Percentiles rank a stretch among this genome's conserved stretches.
Evolutionary conservation across 2,797 vertebrate genomes (phyloP).

Genomic region (Pristis pectinata): DNA sequence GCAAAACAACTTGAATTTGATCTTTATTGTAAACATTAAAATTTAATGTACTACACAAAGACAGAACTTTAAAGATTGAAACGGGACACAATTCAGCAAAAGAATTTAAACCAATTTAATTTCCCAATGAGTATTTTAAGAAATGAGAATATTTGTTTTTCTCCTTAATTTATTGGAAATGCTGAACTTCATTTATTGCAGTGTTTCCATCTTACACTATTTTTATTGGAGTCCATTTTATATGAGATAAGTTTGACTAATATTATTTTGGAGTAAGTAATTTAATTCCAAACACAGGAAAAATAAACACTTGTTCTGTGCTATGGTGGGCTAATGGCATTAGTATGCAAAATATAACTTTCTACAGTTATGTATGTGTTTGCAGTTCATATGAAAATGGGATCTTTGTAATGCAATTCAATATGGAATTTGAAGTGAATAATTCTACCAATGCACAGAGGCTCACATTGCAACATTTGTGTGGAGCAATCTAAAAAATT

Average conservation of each 20-base stretch:
- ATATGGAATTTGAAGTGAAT: background rate
- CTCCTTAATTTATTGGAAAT: background rate
- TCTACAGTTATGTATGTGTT: background rate
- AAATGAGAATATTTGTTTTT: background rate
- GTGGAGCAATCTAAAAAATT: background rate
- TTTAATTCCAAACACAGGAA: slow-evolving; percentile 15
- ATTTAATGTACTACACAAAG: background rate
- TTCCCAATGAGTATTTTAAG: background rate
- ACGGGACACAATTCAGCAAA: background rate
- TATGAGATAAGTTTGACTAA: background rate
- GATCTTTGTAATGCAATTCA: background rate
- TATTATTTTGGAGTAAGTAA: background rate
- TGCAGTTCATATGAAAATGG: background rate
- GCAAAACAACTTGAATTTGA: background rate
- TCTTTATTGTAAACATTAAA: background rate
- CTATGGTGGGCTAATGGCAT: background rate
- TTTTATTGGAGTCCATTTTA: slow-evolving; percentile 21
- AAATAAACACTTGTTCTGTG: slow-evolving; percentile 23
- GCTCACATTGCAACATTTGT: background rate
- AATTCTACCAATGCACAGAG: background rate
- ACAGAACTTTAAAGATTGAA: background rate
- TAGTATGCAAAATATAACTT: slow-evolving; percentile 34
- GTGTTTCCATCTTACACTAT: background rate
- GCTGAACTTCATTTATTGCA: slow-evolving; percentile 3
- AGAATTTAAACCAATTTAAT: background rate